Conservation (phyloP, 2,797 vertebrate genomes). For the Dermochelys coriacea region DNA sequence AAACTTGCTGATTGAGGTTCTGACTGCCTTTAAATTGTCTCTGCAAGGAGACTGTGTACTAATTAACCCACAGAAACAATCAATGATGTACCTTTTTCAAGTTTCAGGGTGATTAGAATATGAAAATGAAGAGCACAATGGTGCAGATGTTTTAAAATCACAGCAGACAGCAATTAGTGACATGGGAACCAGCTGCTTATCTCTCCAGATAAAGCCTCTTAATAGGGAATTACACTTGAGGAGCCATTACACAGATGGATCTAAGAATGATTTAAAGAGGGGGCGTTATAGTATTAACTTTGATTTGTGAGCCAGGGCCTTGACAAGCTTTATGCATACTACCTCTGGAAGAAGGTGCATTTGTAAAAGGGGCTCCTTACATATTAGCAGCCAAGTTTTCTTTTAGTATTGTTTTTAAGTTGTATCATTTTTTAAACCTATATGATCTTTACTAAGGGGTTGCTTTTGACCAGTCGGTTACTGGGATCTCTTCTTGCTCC, state of each 20-base stretch:
- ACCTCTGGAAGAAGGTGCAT: constrained; percentile 66
- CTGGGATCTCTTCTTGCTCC: background rate
- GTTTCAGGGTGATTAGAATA: constrained; percentile 87
- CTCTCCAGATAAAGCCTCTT: constrained; percentile 87
- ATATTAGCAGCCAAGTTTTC: background rate
- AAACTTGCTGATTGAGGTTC: constrained; percentile 85
- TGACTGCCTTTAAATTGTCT: constrained; percentile 84
- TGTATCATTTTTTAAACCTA: background rate
- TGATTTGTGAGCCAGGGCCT: constrained; percentile 80
- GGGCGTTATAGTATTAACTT: constrained; percentile 77
- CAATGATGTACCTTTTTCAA: constrained; percentile 85
- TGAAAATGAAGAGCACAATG: constrained; percentile 87
- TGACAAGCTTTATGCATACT: constrained; percentile 24
- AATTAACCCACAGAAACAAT: constrained; percentile 87
- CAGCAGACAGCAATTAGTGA: constrained; percentile 89
- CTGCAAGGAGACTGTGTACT: constrained; percentile 83
- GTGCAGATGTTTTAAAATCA: constrained; percentile 89
- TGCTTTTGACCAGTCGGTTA: background rate
- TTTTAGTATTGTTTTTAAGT: background rate
- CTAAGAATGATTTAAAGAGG: constrained; percentile 80
- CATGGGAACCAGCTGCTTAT: constrained; percentile 88
- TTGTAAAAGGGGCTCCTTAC: background rate
- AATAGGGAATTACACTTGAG: constrained; percentile 87
- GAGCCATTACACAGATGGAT: constrained; percentile 86
- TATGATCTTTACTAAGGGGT: background rate